Percentiles rank a stretch among this genome's conserved stretches.
Conservation (phyloP, 2,113 vertebrate genomes). For the Labeo catla region DNA sequence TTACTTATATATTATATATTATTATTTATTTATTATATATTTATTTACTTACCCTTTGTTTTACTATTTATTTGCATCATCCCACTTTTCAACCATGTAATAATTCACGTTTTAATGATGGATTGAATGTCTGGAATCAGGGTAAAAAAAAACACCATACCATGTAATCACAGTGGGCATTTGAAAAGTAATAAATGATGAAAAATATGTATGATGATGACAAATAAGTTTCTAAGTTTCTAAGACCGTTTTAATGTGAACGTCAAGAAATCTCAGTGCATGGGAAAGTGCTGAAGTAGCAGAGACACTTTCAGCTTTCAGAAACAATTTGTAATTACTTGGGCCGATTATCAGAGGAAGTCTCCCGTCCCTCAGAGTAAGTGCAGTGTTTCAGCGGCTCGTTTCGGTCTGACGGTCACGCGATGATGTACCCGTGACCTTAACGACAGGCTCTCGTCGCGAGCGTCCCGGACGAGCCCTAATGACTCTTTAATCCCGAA, state of each 20-base stretch:
- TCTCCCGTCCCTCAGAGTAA: slow-evolving; percentile 59
- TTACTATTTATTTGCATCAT: neutral
- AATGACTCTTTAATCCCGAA: slow-evolving; percentile 88
- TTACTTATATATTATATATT: neutral
- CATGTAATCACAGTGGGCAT: neutral
- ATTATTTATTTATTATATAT: too few species aligned
- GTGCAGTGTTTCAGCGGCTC: slow-evolving; percentile 68
- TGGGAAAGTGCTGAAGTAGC: neutral
- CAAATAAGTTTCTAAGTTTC: neutral
- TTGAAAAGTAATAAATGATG: neutral
- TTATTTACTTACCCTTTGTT: neutral
- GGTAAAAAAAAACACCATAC: neutral
- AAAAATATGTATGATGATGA: neutral
- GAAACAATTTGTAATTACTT: slow-evolving; percentile 74
- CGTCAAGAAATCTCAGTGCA: neutral
- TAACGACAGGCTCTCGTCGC: slow-evolving; percentile 73
- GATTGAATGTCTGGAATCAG: neutral
- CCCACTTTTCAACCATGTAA: neutral
- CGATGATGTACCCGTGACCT: slow-evolving; percentile 77
- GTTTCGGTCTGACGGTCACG: slow-evolving; percentile 64
- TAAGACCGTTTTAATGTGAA: neutral
- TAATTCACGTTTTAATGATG: neutral
- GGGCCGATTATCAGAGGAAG: slow-evolving; percentile 68
- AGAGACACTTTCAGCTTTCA: slow-evolving; percentile 31
- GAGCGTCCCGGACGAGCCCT: slow-evolving; percentile 68